phyloP scores from a whole-genome alignment of 92 coral and sea anemone species.

The Phenganax marumi region DNA sequence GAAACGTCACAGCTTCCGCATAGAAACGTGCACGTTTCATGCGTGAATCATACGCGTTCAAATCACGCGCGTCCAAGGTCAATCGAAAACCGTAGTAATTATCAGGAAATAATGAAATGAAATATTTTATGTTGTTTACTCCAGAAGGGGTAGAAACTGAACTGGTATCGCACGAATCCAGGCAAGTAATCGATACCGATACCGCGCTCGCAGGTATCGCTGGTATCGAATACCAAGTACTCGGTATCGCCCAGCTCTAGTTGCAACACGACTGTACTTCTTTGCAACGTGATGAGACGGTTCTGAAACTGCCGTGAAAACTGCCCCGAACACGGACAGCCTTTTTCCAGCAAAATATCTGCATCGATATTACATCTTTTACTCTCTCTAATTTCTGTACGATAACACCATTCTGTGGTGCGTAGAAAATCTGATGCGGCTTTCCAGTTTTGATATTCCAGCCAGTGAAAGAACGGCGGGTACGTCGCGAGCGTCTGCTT shows the following conservation, averaged over 20 bases:
- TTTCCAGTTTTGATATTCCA: slow-evolving; percentile 71
- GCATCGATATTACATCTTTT: slow-evolving; percentile 72
- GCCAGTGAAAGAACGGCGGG: slow-evolving; percentile 59
- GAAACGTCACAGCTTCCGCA: no score
- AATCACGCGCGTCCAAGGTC: no score
- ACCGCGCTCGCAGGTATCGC: no score
- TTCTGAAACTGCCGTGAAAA: slow-evolving; percentile 58
- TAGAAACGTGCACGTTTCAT: no score
- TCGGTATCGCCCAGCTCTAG: no score
- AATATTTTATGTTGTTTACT: background rate
- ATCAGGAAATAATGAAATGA: no score
- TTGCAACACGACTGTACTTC: slow-evolving; percentile 72
- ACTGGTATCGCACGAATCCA: background rate
- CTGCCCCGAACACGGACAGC: slow-evolving; percentile 74
- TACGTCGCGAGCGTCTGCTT: slow-evolving; percentile 58
- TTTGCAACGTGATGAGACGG: slow-evolving; percentile 63
- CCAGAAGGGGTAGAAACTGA: no score
- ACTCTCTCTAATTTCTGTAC: slow-evolving; percentile 35
- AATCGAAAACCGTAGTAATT: no score
- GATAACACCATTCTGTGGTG: slow-evolving; percentile 72
- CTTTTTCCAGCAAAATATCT: slow-evolving; percentile 49
- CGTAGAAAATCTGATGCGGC: slow-evolving; percentile 77
- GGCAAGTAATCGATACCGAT: no score
- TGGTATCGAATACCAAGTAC: no score
- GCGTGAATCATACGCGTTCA: no score